Evolutionary conservation across 2,797 vertebrate species (phyloP).

Genomic region (Coregonus sp.): DNA sequence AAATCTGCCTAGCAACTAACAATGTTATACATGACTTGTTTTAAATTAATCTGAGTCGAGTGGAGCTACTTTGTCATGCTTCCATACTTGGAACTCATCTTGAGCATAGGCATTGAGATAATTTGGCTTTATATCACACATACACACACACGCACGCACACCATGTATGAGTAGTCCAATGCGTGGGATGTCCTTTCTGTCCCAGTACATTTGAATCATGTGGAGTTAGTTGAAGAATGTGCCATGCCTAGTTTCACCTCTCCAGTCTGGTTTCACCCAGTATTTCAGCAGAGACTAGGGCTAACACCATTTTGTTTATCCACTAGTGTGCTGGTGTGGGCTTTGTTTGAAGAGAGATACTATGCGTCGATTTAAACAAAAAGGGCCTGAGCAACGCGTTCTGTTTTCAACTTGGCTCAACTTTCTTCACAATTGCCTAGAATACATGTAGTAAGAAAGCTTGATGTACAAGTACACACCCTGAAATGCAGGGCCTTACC

Average conservation of each 20-base stretch:
- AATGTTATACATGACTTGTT: not conserved
- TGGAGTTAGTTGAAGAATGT: constrained; percentile 62
- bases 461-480: not conserved
- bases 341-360: constrained; percentile 47
- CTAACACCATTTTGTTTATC: constrained; percentile 15
- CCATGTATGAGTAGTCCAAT: not conserved
- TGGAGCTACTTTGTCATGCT: not conserved
- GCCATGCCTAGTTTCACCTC: constrained; percentile 64
- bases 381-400: constrained; percentile 1
- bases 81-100: not conserved
- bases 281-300: constrained; percentile 31
- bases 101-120: not conserved
- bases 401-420: not conserved
- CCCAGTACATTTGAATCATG: constrained; percentile 37
- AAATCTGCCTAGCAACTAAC: too few relatives aligned
- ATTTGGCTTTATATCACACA: not conserved
- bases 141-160: not conserved
- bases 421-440: not conserved
- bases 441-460: not conserved
- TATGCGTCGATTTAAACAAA: constrained; percentile 7
- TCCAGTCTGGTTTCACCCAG: constrained; percentile 53
- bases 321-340: not conserved
- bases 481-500: too few relatives aligned
- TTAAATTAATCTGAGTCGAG: not conserved
- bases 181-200: constrained; percentile 6